Evolutionary conservation across 2,888 invertebrate genomes (phyloP), one percentile per base, ranked within the genome.

Genomic region (Palloptera scutellata): DNA sequence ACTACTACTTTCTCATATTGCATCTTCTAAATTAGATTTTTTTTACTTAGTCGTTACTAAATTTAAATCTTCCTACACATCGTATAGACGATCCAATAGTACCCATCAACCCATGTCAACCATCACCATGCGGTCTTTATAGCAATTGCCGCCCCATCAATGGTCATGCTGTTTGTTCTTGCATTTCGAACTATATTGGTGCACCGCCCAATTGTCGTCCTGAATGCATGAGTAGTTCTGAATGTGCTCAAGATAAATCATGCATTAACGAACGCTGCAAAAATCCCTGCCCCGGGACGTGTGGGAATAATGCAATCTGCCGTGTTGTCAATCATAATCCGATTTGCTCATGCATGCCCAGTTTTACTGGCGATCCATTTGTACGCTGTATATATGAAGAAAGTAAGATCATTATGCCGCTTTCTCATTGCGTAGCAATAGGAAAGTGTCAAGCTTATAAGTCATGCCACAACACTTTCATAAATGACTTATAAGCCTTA

Each of bases 271-370:
- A 91, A 79, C 92, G 89, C 84, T 95, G 95, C 81, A 88, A 88
- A 70, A 92, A 95, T 83, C 94, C 94, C 59, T 95, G 95, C 82
- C 87, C 89, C 48, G 92, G 92, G 70, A 90, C 92, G n/a, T 95
- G 95, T 81, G 95, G 95, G 40, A 86, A 88, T 69, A 91, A 92
- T 85, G 93, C 95, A 2, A 88, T 91, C 74, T 95, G 95, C 81
- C 90, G 91, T 75, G 93, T 93, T 15, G 90, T 94, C 60, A 93
- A 93, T 83, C 95, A 95, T 81, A 93, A 92, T 82, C 93, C 95
- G 52, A 89, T 93, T 72, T 95, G 95, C 86, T 92, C 91, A 81
- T 95, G 95, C 83, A 88, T 89, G 62, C 86, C 88, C 72, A 91
- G 91, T 75, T 91, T 89, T 81, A 88, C 88, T 48, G 95, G 95